Evolutionary conservation across 2,888 invertebrate species (phyloP).

Genomic region (Hanleya hanleyi): DNA sequence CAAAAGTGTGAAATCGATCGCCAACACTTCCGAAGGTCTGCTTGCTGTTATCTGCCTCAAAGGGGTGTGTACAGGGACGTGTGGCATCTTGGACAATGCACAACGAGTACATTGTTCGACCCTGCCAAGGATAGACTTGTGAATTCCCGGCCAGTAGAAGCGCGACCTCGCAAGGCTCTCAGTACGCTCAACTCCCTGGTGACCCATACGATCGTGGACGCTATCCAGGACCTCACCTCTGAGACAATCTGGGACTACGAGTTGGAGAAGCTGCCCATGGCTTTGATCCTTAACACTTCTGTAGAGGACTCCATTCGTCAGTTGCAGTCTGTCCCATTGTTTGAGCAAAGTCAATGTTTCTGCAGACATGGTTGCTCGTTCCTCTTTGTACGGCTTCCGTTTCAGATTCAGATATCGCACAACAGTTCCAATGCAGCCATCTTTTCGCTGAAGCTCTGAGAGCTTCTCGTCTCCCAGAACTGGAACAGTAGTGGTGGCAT

Average conservation of each 20-base stretch:
- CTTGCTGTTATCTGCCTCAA: not conserved
- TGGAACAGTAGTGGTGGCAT: not conserved
- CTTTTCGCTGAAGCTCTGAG: not conserved
- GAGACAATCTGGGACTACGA: not conserved
- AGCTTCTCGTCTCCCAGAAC: not conserved
- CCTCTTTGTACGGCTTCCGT: not conserved
- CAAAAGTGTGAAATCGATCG: not conserved
- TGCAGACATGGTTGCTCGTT: not conserved
- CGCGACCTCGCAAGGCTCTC: not conserved
- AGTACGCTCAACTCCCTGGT: constrained; percentile 10
- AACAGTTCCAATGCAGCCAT: not conserved
- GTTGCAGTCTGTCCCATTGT: not conserved
- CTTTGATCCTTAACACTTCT: not conserved
- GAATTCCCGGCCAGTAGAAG: not conserved
- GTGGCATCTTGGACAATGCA: not conserved
- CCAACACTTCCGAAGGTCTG: not conserved
- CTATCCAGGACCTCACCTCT: not conserved
- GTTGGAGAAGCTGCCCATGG: not conserved
- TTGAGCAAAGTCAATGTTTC: not conserved
- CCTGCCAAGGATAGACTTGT: not conserved
- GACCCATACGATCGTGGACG: constrained; percentile 8
- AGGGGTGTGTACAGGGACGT: not conserved
- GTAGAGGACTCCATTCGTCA: not conserved
- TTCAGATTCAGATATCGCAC: not conserved
- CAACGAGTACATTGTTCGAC: not conserved